phyloP scores from a whole-genome alignment of 2,113 vertebrate genomes.

The Corythornis vintsioides region DNA sequence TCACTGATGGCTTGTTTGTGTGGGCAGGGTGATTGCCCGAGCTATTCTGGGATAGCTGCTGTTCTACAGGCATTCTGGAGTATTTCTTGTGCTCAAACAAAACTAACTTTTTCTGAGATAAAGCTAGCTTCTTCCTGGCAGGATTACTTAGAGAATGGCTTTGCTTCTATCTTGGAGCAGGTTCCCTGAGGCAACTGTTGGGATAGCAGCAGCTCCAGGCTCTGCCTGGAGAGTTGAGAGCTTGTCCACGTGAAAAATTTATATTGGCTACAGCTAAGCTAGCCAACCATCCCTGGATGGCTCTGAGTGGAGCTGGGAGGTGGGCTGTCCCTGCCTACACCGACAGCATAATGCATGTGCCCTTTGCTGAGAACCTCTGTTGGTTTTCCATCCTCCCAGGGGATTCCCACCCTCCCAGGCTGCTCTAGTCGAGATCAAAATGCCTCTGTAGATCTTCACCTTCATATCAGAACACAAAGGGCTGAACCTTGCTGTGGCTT shows the following conservation, averaged over 20 bases:
- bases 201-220: neutral
- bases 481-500: neutral
- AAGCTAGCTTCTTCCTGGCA: neutral
- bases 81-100: neutral
- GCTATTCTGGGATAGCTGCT: neutral
- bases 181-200: neutral
- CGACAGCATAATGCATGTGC: accelerated
- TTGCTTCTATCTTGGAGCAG: neutral
- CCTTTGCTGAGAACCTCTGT: accelerated
- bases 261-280: neutral
- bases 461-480: accelerated
- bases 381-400: neutral
- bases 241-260: neutral
- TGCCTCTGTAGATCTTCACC: neutral
- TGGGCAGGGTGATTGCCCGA: neutral
- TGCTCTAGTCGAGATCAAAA: neutral
- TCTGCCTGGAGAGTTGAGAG: neutral
- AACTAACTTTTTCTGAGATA: neutral
- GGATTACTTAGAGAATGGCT: neutral
- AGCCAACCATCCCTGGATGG: accelerated
- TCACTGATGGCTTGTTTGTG: neutral
- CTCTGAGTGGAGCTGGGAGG: neutral
- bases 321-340: neutral
- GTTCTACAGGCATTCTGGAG: neutral
- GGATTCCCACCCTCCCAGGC: neutral